Percentiles rank a stretch among this genome's conserved stretches.
phyloP scores from a whole-genome alignment of 1,140 invertebrate species.

The Marisa cornuarietis region DNA sequence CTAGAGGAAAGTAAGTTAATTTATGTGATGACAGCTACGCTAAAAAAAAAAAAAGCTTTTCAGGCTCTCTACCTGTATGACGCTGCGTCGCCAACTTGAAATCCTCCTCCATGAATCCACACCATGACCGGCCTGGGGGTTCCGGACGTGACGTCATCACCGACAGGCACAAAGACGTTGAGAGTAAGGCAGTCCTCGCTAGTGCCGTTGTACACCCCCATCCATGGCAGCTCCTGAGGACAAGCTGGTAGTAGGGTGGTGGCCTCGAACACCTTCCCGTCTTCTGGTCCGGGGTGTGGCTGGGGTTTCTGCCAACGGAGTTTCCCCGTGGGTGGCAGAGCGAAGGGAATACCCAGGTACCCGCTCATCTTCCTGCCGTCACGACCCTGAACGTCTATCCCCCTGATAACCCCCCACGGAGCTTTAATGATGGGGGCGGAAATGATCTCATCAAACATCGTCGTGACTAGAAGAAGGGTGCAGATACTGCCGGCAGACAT shows the following conservation, averaged over 20 bases:
- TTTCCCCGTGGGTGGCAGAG: constrained; percentile 16
- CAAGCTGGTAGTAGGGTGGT: constrained; percentile 5
- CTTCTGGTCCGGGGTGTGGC: constrained; percentile 7
- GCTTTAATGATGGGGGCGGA: constrained; percentile 8
- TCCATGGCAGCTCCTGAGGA: neutral
- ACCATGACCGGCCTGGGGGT: constrained; percentile 5
- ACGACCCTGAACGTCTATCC: neutral
- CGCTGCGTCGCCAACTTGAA: neutral
- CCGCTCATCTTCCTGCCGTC: constrained; percentile 11
- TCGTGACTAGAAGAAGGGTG: too few relatives aligned
- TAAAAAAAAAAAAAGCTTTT: too few relatives aligned
- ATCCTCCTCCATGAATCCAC: constrained; percentile 11
- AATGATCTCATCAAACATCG: too few relatives aligned
- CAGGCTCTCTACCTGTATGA: constrained; percentile 5
- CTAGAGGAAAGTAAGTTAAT: too few relatives aligned
- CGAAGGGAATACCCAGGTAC: constrained; percentile 24
- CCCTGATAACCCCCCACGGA: constrained; percentile 16
- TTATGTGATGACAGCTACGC: too few relatives aligned
- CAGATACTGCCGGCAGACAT: too few relatives aligned
- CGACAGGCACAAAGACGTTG: constrained; percentile 4
- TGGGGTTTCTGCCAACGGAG: constrained; percentile 21
- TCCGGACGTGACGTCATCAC: neutral
- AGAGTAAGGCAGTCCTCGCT: constrained; percentile 19
- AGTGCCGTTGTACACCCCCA: too few relatives aligned
- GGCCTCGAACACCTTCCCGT: constrained; percentile 14